Conservation (phyloP, 1,140 invertebrate genomes). For the Bombus superbus region DNA sequence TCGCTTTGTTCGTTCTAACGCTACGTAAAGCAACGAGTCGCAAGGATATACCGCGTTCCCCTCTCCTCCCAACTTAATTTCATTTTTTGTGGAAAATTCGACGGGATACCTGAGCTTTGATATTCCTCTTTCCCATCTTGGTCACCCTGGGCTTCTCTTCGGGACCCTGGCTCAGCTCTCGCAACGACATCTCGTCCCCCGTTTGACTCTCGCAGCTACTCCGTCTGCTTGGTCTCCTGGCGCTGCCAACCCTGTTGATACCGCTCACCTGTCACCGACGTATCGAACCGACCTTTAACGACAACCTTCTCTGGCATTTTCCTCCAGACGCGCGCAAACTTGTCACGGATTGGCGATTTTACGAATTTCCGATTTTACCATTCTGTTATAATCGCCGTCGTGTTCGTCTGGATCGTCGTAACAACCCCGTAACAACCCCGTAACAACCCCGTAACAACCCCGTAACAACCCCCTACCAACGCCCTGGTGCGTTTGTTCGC, state of each 20-base stretch:
- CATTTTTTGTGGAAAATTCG: not conserved
- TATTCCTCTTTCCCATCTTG: conserved; percentile 92
- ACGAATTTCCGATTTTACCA: not conserved
- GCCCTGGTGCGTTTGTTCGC: too few relatives aligned
- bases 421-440: too few relatives aligned
- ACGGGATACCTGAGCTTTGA: conserved; percentile 87
- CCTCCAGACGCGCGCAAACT: not conserved
- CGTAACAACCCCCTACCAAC: too few relatives aligned
- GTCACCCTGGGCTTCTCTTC: conserved; percentile 87
- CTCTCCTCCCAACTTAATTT: not conserved
- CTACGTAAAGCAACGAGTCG: too few relatives aligned
- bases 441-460: too few relatives aligned
- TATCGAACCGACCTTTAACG: conserved; percentile 44
- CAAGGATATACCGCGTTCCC: too few relatives aligned
- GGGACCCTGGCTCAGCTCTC: conserved; percentile 74
- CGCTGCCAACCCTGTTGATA: conserved; percentile 75
- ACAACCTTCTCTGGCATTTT: not conserved
- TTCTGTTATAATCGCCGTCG: not conserved
- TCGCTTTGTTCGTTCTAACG: too few relatives aligned
- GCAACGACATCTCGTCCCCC: conserved; percentile 76
- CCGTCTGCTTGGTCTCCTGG: conserved; percentile 74
- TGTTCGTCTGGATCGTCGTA: not conserved
- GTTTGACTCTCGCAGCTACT: conserved; percentile 79
- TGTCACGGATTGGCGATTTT: not conserved
- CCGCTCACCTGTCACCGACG: conserved; percentile 67